Base-by-base conservation (phyloP, 2,113 vertebrate species). In the Stigmatopora argus region DNA sequence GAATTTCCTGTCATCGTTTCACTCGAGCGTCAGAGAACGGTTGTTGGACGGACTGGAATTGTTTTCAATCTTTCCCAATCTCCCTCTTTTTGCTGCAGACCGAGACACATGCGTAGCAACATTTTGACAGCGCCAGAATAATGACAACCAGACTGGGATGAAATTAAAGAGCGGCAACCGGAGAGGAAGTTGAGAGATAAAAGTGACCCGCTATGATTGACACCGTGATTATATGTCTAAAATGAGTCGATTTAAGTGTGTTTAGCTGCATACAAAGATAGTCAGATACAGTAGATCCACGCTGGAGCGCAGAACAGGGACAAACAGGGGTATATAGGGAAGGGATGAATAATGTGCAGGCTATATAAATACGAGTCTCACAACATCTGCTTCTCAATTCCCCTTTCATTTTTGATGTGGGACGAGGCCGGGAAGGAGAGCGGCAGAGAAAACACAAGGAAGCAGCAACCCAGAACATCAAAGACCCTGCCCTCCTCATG, bases 391-490 rank as follows among this genome's bases (percentile, higher is more conserved):
- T 89, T 89, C 86, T 88, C 85, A 86, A 87, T 80, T 88, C 84
- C 84, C 85, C 83, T 88, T 86, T 82, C 78, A 78, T 89, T 89
- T 91, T 90, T 91, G 89, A 91, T 92, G 91, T 91, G 90, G 90
- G 86, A 90, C 86, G 84, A n/a, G 79, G 80, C 86, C 83, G 82
- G 79, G 86, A 87, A 79, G 79, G 87, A 87, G 89, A 85, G 82
- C 79, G 73, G 85, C 82, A 82, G 82, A 85, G 87, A 78, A 90
- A 90, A 91, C 88, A 88, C 85, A 86, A 89, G 90, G 81, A 91
- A 82, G 82, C 89, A 90, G 90, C 88, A 90, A 90, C 87, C 87
- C 90, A 89, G 89, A 91, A 92, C 90, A 90, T 91, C 91, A 92
- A 91, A 91, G 90, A 79, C 78, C 77, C 82, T 79, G 80, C 80